These are phyloP conservation scores for Hirudo medicinalis DNA, from an alignment of 1,140 invertebrate genomes.

Conservation along the genomic window DNA sequence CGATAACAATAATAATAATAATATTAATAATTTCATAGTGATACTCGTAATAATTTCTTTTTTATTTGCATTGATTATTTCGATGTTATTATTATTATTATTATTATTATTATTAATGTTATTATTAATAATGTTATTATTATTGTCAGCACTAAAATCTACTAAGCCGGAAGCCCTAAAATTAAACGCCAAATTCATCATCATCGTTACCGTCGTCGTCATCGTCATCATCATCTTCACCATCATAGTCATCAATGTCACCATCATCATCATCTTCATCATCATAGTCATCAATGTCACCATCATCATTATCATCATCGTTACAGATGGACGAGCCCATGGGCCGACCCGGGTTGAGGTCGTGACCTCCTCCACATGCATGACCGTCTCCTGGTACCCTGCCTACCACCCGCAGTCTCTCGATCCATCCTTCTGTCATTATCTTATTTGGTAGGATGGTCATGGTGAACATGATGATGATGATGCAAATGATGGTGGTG, in stretches of 20 bases:
- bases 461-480: conserved; percentile 9
- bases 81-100: no score
- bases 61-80: no score
- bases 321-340: no score
- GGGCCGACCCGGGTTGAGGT: no score
- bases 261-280: no score
- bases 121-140: neutral
- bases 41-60: neutral
- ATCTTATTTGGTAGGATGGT: neutral
- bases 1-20: neutral
- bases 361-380: no score
- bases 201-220: neutral
- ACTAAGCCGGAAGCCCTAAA: neutral
- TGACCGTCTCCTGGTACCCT: no score
- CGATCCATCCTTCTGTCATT: neutral
- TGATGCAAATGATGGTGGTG: conserved; percentile 2
- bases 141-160: neutral
- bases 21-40: no score
- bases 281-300: no score
- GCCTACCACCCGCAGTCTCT: no score
- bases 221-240: neutral
- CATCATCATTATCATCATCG: no score
- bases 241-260: no score
- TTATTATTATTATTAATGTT: neutral
- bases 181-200: neutral